A percentile compares a stretch with the other conserved stretches of the same genome.
phyloP scores from a whole-genome alignment of 2,888 invertebrate genomes.

The Uloborus plumipes region DNA sequence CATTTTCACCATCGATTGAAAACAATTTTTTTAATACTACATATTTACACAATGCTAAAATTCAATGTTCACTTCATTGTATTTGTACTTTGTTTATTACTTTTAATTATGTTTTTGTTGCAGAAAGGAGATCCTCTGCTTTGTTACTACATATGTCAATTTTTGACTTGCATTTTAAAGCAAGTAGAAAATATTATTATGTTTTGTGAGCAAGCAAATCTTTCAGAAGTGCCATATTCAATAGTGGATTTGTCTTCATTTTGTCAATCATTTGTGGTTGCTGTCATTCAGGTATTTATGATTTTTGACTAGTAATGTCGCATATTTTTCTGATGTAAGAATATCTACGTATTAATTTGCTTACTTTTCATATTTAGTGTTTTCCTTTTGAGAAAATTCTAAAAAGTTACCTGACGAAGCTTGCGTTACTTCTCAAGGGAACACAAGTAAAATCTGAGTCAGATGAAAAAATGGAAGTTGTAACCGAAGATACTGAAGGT shows the following conservation, averaged over 20 bases:
- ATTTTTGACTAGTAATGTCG: background rate
- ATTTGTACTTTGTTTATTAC: background rate
- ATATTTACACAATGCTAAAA: too few species aligned
- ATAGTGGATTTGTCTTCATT: slow-evolving; percentile 30
- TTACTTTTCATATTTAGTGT: background rate
- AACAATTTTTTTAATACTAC: too few species aligned
- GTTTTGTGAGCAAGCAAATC: slow-evolving; percentile 9
- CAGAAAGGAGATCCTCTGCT: slow-evolving; percentile 32
- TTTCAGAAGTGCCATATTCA: slow-evolving; percentile 20
- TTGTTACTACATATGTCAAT: slow-evolving; percentile 34
- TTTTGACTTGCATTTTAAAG: slow-evolving; percentile 21
- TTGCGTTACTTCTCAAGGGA: background rate
- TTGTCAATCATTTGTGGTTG: slow-evolving; percentile 14
- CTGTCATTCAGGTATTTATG: slow-evolving; percentile 14
- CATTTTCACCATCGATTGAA: too few species aligned
- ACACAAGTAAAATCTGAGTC: too few species aligned
- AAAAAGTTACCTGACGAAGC: background rate
- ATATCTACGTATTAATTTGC: background rate
- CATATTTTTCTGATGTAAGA: background rate
- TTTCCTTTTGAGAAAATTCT: slow-evolving; percentile 11
- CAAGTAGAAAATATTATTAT: slow-evolving; percentile 21
- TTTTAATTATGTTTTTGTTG: background rate
- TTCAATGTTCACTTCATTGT: too few species aligned
- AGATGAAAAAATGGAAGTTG: too few species aligned
- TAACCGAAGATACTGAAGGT: too few species aligned